Percentiles rank a stretch among this genome's conserved stretches.
Evolutionary conservation across 2,797 vertebrate species (phyloP).

Genomic region (Spea hammondii): DNA sequence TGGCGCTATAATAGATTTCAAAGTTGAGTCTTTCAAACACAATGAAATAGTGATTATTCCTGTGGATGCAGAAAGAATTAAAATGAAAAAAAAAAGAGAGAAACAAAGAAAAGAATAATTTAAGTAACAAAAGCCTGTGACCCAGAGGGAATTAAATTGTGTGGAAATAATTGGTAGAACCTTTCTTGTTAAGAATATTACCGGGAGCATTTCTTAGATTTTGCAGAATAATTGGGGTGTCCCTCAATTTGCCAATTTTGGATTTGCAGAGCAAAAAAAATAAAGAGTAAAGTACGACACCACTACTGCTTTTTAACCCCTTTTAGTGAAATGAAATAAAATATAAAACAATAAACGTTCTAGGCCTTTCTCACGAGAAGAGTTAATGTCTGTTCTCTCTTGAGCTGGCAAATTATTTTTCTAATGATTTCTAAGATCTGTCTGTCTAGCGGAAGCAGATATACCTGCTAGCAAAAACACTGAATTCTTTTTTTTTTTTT

Average conservation of each 20-base stretch:
- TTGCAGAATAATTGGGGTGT: conserved; percentile 25
- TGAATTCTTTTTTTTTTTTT: conserved; percentile 74
- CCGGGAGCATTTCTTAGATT: conserved; percentile 18
- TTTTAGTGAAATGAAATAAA: too few relatives aligned
- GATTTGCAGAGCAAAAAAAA: neutral
- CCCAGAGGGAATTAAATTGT: conserved; percentile 52
- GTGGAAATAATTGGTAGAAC: conserved; percentile 46
- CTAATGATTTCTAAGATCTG: neutral
- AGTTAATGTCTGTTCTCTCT: neutral
- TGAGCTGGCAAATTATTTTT: neutral
- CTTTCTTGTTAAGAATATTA: conserved; percentile 55
- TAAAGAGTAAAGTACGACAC: too few relatives aligned
- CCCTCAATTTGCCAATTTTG: conserved; percentile 4
- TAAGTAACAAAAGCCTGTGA: conserved; percentile 51
- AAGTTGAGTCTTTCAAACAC: conserved; percentile 52
- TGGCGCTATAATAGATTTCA: conserved; percentile 44
- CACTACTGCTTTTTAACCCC: too few relatives aligned
- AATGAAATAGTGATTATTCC: conserved; percentile 52
- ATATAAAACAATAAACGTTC: too few relatives aligned
- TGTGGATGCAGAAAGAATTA: conserved; percentile 53
- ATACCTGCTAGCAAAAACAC: conserved; percentile 56
- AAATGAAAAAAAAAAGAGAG: conserved; percentile 37
- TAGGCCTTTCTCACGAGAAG: too few relatives aligned
- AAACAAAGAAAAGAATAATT: conserved; percentile 51
- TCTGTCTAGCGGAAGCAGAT: neutral